Conservation (phyloP, 2,797 vertebrate genomes). For the Myiothlypis coronata region DNA sequence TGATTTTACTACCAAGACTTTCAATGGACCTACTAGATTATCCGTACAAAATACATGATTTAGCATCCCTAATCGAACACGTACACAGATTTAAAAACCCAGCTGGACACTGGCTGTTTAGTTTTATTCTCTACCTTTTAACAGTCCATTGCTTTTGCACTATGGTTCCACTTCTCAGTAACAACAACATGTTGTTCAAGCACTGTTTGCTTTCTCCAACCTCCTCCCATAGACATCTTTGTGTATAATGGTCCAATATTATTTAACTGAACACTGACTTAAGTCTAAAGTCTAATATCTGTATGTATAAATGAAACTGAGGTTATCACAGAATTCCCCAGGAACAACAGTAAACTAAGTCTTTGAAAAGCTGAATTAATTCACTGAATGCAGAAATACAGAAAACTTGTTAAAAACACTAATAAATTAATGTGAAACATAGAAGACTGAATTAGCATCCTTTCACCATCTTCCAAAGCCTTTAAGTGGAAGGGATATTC, state of each 20-base stretch:
- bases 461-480: background rate
- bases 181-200: background rate
- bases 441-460: background rate
- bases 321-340: background rate
- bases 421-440: background rate
- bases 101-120: background rate
- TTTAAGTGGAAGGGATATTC: background rate
- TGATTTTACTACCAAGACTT: background rate
- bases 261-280: background rate
- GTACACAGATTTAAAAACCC: background rate
- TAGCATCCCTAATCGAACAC: background rate
- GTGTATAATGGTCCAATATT: background rate
- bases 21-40: constrained; percentile 16
- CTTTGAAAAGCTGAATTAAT: background rate
- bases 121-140: background rate
- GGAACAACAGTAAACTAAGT: background rate
- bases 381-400: background rate
- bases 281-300: background rate
- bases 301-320: background rate
- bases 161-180: background rate
- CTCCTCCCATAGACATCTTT: background rate
- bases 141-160: background rate
- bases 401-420: background rate
- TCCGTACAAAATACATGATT: background rate
- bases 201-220: background rate